Conservation (phyloP, 2,113 vertebrate species). For the Zosterops lateralis region DNA sequence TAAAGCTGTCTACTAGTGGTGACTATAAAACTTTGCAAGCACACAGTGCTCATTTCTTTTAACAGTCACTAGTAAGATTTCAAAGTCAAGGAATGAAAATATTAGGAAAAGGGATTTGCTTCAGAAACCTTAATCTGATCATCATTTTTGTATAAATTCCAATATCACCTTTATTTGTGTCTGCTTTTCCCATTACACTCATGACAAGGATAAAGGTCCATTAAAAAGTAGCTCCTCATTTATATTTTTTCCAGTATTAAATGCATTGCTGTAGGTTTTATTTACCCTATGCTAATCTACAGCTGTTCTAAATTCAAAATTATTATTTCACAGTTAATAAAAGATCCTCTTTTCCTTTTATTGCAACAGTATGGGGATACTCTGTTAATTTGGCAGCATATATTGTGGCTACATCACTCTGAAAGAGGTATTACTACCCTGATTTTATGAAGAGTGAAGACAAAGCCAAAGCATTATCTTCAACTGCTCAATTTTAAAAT, state of each 20-base stretch:
- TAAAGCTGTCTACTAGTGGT: not conserved
- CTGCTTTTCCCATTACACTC: not conserved
- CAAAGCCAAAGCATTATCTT: not conserved
- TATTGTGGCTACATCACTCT: not conserved
- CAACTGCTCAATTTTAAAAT: not conserved
- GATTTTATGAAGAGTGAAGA: not conserved
- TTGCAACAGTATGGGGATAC: not conserved
- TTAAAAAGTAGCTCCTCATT: not conserved
- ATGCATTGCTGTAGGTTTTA: not conserved
- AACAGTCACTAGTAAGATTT: not conserved
- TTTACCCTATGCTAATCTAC: not conserved
- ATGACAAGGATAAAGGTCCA: not conserved
- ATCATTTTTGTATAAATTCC: not conserved
- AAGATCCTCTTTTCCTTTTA: not conserved
- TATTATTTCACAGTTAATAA: not conserved
- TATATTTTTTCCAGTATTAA: not conserved
- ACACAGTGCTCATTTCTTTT: not conserved
- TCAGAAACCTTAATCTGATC: not conserved
- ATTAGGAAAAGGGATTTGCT: not conserved
- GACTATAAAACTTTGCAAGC: not conserved
- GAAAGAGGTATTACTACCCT: not conserved
- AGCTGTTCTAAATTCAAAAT: not conserved
- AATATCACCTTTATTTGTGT: not conserved
- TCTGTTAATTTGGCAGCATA: not conserved
- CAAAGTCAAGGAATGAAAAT: not conserved